phyloP scores from a whole-genome alignment of 2,797 vertebrate genomes.

The Bradypodion pumilum region DNA sequence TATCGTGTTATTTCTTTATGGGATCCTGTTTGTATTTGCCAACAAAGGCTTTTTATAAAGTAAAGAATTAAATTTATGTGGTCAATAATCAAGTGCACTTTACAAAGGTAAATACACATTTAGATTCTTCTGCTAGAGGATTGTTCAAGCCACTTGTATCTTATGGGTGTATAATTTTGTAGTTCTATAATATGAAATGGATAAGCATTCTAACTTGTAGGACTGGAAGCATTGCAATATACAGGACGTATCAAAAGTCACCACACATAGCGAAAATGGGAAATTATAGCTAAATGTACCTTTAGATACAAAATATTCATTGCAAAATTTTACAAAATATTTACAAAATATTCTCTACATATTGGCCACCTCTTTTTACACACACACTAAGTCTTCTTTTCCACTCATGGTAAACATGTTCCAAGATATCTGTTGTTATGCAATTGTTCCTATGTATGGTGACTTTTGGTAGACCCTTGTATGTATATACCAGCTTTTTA shows the following conservation, averaged over 20 bases:
- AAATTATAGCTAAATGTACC: too few relatives aligned
- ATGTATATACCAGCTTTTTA: not conserved
- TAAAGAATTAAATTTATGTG: slow-evolving; percentile 31
- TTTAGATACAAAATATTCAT: too few relatives aligned
- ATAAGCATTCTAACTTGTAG: not conserved
- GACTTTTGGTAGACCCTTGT: too few relatives aligned
- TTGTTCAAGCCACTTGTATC: not conserved
- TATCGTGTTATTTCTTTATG: not conserved
- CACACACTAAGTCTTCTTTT: too few relatives aligned
- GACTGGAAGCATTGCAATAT: not conserved
- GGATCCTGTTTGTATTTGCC: not conserved
- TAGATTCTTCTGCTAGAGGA: not conserved
- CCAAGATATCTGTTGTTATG: too few relatives aligned
- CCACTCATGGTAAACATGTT: too few relatives aligned
- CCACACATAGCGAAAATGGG: too few relatives aligned
- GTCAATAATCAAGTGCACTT: slow-evolving; percentile 8
- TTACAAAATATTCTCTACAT: too few relatives aligned
- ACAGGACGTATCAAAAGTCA: too few relatives aligned
- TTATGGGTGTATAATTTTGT: not conserved
- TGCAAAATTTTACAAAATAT: too few relatives aligned
- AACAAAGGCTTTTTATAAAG: slow-evolving; percentile 20
- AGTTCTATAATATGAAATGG: not conserved
- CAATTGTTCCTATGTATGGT: too few relatives aligned
- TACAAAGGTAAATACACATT: slow-evolving; percentile 3
- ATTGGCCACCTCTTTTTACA: too few relatives aligned